These are phyloP conservation scores for Odontomachus brunneus DNA, from an alignment of 1,140 invertebrate species.

Conservation along the genomic window DNA sequence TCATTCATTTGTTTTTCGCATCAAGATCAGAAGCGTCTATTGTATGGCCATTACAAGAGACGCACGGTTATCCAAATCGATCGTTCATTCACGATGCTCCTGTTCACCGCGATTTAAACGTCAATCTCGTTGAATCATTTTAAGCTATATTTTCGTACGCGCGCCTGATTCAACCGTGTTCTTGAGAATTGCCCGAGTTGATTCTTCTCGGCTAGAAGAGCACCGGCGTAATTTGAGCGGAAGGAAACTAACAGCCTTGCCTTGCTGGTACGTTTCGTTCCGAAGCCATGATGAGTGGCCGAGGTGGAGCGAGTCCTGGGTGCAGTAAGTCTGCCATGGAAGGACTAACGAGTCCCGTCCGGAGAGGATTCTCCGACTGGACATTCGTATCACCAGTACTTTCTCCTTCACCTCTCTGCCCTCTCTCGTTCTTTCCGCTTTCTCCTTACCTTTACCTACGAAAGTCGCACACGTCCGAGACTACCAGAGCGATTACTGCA, in stretches of 20 bases:
- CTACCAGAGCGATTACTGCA: slow-evolving; percentile 62
- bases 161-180: not conserved
- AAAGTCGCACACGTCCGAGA: not conserved
- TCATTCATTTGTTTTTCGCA: no score
- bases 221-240: slow-evolving; percentile 59
- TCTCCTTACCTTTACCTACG: slow-evolving; percentile 44
- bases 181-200: not conserved
- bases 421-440: slow-evolving; percentile 14
- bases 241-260: slow-evolving; percentile 49
- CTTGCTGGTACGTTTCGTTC: slow-evolving; percentile 49
- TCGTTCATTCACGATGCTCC: not conserved
- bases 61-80: not conserved
- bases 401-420: slow-evolving; percentile 27
- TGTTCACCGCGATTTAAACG: not conserved
- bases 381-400: slow-evolving; percentile 54
- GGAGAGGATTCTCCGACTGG: slow-evolving; percentile 61
- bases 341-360: slow-evolving; percentile 72
- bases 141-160: not conserved
- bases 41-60: not conserved
- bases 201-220: slow-evolving; percentile 29
- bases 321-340: slow-evolving; percentile 65
- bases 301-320: slow-evolving; percentile 46
- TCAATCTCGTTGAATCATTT: no score
- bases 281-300: slow-evolving; percentile 63
- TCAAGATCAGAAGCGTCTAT: not conserved